Percentiles rank a stretch among this genome's conserved stretches.
These are phyloP conservation scores for Ramphastos sulfuratus DNA, from an alignment of 2,113 vertebrate species.

Conservation along the genomic window DNA sequence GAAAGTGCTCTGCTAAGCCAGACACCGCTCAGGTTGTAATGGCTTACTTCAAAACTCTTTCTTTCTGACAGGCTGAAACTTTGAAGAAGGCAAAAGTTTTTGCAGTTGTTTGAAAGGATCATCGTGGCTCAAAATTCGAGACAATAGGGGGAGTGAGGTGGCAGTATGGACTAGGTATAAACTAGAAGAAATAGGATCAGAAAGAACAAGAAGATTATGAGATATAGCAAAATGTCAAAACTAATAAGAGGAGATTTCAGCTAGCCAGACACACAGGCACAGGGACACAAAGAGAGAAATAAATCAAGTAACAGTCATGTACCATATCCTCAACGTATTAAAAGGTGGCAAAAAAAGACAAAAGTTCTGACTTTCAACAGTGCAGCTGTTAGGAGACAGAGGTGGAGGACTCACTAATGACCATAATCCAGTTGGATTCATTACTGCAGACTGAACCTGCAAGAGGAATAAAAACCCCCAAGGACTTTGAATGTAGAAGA, in stretches of 20 bases:
- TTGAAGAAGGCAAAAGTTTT: constrained; percentile 15
- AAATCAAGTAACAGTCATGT: constrained; percentile 43
- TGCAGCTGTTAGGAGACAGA: constrained; percentile 43
- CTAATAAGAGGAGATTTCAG: constrained; percentile 55
- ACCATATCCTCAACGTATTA: constrained; percentile 54
- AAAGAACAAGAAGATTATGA: constrained; percentile 52
- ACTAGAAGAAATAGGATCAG: constrained; percentile 37
- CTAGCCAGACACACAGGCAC: constrained; percentile 45
- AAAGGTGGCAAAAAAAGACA: constrained; percentile 16
- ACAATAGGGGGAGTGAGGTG: background rate
- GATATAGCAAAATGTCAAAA: constrained; percentile 49
- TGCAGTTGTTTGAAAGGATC: background rate
- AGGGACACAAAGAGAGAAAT: constrained; percentile 23
- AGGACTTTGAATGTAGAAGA: constrained; percentile 60
- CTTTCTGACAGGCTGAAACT: background rate
- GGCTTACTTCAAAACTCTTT: constrained; percentile 39
- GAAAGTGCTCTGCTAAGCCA: background rate
- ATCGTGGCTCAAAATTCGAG: constrained; percentile 1
- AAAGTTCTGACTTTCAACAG: constrained; percentile 54
- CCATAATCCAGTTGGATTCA: constrained; percentile 59
- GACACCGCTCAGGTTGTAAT: background rate
- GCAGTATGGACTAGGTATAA: background rate
- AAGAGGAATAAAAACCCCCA: constrained; percentile 17
- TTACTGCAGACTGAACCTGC: constrained; percentile 60
- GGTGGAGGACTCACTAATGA: constrained; percentile 71